Base-by-base conservation (phyloP, 2,888 invertebrate genomes). In the Pyrgus malvae region DNA sequence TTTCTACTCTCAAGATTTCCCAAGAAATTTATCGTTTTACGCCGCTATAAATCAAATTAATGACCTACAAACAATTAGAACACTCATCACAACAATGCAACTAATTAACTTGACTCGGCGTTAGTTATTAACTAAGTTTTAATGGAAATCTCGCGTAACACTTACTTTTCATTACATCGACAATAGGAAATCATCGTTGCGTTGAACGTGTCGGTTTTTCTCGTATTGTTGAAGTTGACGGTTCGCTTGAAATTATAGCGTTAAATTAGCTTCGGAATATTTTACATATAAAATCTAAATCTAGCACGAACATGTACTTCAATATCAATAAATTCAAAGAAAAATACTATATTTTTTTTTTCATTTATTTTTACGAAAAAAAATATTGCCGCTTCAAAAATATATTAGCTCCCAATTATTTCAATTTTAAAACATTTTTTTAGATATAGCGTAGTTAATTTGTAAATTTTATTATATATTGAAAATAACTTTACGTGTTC, bases 21-120 rank as follows among this genome's bases (percentile, higher is more conserved):
- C 17, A 25, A 33, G 40, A 54, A 31, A 46, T 46, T 54, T 46
- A 46, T 54, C 5, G 46, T 46, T 41, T n/a, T 17, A 46, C 25
- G 27, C 14, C 31, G 25, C 38, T 40, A 46, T 54, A 54, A 54
- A 54, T 54, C 46, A 54, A 54, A 19, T 54, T 54, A 54, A 54
- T 46, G 19, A 54, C 54, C 54, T 54, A 54, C 45, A 54, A 54
- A 54, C 40, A 54, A 54, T 54, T 54, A 54, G 54, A 54, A 27
- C 55, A 55, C 48, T 42, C 42, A 48, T 48, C 55, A 48, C 42
- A 48, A 37, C 41, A 55, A 48, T 55, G 37, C 55, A 35, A 37
- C 35, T 48, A 55, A 55, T 48, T 55, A 48, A 42, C 42, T 21
- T 21, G 37, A 33, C 27, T 21, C 12, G 37, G 17, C 25, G 31